A percentile compares a stretch with the other conserved stretches of the same genome.
Evolutionary conservation across 2,797 vertebrate species (phyloP).

Genomic region (Sylvilagus floridanus): DNA sequence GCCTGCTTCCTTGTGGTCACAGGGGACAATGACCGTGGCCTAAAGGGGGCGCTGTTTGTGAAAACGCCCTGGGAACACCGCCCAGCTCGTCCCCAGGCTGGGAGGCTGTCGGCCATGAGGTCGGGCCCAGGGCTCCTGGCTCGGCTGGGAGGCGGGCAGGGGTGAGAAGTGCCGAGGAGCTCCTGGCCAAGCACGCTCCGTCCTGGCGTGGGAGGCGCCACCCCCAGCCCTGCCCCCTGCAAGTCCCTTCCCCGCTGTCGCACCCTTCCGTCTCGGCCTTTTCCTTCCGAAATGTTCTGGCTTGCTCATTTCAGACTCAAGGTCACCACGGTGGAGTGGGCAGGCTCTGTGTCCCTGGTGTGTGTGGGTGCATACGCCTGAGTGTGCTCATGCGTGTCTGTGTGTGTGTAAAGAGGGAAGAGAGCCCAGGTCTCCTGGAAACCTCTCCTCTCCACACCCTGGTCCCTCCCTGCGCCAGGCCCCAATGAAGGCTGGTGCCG

Average conservation of each 20-base stretch:
- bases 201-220: too few relatives aligned
- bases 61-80: neutral
- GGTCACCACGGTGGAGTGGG: neutral
- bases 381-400: neutral
- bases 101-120: neutral
- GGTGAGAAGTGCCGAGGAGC: too few relatives aligned
- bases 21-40: neutral
- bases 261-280: neutral
- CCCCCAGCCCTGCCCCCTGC: neutral
- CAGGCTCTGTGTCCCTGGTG: neutral
- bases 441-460: neutral
- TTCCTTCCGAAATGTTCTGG: neutral
- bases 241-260: accelerated
- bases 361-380: accelerated
- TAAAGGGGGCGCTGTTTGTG: neutral
- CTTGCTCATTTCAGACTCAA: neutral
- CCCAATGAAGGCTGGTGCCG: neutral
- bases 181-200: neutral
- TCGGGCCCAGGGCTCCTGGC: too few relatives aligned
- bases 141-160: too few relatives aligned
- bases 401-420: neutral
- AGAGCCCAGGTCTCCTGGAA: neutral
- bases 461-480: neutral
- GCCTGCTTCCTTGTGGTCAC: neutral
- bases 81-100: accelerated